Percentiles rank a stretch among this genome's conserved stretches.
Evolutionary conservation across 2,797 vertebrate species (phyloP).

Genomic region (Steatocranus sp.): DNA sequence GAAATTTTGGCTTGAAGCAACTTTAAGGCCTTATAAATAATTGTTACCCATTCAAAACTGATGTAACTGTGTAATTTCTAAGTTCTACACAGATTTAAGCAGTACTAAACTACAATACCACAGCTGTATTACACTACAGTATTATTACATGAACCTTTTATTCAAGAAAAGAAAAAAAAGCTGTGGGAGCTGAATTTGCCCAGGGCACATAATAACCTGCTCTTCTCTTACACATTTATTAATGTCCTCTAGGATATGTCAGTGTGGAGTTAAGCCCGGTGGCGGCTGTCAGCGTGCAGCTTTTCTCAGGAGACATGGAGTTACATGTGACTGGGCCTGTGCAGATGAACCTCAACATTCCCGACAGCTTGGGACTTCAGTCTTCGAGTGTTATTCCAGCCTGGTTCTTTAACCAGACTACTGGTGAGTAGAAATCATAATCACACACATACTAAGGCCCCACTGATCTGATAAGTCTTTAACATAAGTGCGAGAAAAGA

Average conservation of each 20-base stretch:
- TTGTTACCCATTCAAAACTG: too few relatives aligned
- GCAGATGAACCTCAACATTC: conserved; percentile 79
- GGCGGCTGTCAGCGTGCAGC: conserved; percentile 79
- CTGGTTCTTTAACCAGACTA: conserved; percentile 84
- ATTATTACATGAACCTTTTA: not conserved
- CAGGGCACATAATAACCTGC: too few relatives aligned
- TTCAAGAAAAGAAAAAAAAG: not conserved
- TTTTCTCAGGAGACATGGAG: conserved; percentile 77
- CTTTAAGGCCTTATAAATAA: not conserved
- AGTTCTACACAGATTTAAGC: not conserved
- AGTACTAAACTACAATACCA: not conserved
- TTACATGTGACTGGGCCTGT: conserved; percentile 79
- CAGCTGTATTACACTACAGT: not conserved
- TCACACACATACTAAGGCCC: not conserved
- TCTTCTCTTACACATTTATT: not conserved
- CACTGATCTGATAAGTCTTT: not conserved
- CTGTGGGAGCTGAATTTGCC: not conserved
- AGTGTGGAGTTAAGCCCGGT: conserved; percentile 80
- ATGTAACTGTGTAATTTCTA: too few relatives aligned
- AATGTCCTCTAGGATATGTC: conserved; percentile 72
- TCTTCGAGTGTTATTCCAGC: conserved; percentile 78
- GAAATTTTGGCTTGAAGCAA: not conserved
- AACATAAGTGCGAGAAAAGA: not conserved
- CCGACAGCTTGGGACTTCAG: conserved; percentile 59
- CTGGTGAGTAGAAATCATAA: conserved; percentile 68